Evolutionary conservation across 2,113 vertebrate genomes (phyloP).

Genomic region (Acanthochromis polyacanthus): DNA sequence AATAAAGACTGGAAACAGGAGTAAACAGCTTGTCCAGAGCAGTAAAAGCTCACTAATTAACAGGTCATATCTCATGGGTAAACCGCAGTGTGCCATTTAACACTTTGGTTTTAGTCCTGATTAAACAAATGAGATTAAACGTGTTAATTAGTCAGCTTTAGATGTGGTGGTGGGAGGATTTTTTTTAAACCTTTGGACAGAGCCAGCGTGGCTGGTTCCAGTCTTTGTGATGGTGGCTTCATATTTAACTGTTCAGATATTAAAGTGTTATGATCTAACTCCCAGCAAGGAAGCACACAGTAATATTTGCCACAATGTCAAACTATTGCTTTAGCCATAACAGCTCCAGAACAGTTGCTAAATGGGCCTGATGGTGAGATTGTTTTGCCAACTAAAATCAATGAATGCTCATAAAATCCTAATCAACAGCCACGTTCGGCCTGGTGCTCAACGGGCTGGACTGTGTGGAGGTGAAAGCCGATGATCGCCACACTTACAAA

Average conservation of each 20-base stretch:
- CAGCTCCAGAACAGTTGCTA: too few species aligned
- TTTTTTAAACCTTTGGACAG: not conserved
- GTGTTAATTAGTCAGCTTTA: slow-evolving; percentile 19
- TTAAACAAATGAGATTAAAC: slow-evolving; percentile 9
- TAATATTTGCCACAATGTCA: not conserved
- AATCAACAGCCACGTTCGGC: not conserved
- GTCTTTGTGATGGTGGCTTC: not conserved
- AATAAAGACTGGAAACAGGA: not conserved
- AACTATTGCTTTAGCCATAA: not conserved
- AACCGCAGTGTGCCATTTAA: not conserved
- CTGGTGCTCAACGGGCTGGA: not conserved
- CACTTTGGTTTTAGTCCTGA: slow-evolving; percentile 5
- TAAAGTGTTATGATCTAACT: not conserved
- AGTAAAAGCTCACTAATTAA: slow-evolving; percentile 13
- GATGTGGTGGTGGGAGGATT: not conserved
- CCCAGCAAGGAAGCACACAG: not conserved
- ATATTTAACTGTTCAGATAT: not conserved
- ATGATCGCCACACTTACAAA: slow-evolving; percentile 29
- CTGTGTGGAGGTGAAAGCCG: slow-evolving; percentile 9
- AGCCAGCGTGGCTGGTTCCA: not conserved
- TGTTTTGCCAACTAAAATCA: slow-evolving; percentile 24
- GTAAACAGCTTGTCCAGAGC: slow-evolving; percentile 5
- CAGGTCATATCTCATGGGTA: not conserved
- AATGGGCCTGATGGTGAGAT: not conserved
- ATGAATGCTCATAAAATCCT: slow-evolving; percentile 21